phyloP scores from a whole-genome alignment of 2,113 vertebrate species.

The Cebidichthys violaceus region DNA sequence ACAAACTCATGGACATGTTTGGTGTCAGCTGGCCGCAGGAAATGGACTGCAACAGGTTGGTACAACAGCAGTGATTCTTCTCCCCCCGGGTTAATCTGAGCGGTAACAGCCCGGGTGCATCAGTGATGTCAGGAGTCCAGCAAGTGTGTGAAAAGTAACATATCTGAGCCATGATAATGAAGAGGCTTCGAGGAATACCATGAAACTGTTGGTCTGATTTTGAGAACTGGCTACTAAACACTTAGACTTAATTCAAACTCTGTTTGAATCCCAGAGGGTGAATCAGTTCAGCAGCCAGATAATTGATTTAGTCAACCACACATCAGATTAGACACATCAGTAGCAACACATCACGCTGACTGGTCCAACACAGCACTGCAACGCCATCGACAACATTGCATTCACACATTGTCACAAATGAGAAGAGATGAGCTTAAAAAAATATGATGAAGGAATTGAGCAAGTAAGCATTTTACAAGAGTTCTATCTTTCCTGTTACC shows the following conservation, averaged over 20 bases:
- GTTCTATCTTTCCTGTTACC: background rate
- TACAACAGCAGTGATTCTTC: background rate
- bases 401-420: background rate
- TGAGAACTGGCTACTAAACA: background rate
- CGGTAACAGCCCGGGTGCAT: background rate
- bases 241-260: background rate
- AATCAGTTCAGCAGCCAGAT: too few relatives aligned
- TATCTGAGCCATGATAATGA: background rate
- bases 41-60: slow-evolving; percentile 95
- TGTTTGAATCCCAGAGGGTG: background rate
- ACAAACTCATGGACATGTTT: slow-evolving; percentile 98
- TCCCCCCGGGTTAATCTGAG: background rate
- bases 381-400: background rate
- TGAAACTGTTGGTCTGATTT: background rate
- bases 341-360: background rate
- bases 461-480: background rate
- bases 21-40: slow-evolving; percentile 97
- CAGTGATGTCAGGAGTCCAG: background rate
- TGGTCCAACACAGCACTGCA: background rate
- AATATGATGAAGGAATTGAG: too few relatives aligned
- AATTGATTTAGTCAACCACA: background rate
- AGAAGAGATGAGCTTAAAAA: too few relatives aligned
- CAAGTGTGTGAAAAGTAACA: background rate
- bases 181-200: background rate
- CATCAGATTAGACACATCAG: background rate